Percentiles rank a stretch among this genome's conserved stretches.
These are phyloP conservation scores for Pocota personata DNA, from an alignment of 2,888 invertebrate genomes.

Conservation along the genomic window DNA sequence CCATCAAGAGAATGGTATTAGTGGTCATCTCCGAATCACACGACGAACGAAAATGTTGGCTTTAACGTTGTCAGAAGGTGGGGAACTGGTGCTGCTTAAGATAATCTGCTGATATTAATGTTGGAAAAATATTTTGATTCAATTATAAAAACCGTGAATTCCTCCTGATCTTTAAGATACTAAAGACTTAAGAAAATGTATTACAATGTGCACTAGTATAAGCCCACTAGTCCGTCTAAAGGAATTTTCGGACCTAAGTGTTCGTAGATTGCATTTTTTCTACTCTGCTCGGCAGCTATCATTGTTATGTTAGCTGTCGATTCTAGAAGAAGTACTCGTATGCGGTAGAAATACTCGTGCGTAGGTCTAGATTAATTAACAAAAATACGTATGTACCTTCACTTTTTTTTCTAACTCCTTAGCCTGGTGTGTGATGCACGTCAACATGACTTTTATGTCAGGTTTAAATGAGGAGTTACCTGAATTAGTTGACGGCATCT, in stretches of 20 bases:
- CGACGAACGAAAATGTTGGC: neutral
- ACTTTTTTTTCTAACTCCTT: neutral
- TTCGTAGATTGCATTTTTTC: neutral
- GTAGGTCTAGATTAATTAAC: conserved; percentile 61
- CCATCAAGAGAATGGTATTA: conserved; percentile 4
- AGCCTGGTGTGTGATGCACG: conserved; percentile 1
- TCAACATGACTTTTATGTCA: conserved; percentile 34
- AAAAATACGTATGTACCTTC: conserved; percentile 31
- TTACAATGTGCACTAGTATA: neutral
- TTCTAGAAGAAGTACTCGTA: conserved; percentile 25
- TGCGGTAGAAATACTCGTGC: conserved; percentile 31
- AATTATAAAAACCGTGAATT: neutral
- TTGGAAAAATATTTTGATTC: neutral
- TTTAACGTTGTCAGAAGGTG: neutral
- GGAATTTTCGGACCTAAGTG: neutral
- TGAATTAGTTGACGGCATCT: conserved; percentile 46
- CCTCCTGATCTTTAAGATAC: neutral
- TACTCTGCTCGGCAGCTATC: neutral
- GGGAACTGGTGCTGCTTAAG: neutral
- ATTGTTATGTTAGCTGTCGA: neutral
- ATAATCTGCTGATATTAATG: neutral
- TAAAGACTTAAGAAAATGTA: neutral
- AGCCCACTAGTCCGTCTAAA: neutral
- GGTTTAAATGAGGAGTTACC: conserved; percentile 43
- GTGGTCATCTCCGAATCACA: neutral